phyloP scores from a whole-genome alignment of 2,113 vertebrate species.

The Chloroceryle aenea region DNA sequence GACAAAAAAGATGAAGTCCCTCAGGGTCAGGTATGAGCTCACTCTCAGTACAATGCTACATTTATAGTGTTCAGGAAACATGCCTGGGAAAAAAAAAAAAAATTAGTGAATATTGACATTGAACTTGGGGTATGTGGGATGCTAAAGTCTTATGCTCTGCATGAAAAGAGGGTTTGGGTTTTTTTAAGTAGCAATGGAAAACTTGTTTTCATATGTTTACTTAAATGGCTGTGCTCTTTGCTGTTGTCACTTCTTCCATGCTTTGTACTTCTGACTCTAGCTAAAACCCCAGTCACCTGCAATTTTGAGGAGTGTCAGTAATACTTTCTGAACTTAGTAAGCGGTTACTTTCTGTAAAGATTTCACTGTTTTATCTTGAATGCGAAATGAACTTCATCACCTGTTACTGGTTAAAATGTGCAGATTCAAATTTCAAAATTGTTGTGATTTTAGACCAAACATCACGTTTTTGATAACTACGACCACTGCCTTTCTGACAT shows the following conservation, averaged over 20 bases:
- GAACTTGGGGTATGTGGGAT: not conserved
- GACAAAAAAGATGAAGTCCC: conserved; percentile 95
- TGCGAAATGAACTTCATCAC: not conserved
- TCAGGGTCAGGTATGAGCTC: conserved; percentile 91
- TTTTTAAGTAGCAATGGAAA: not conserved
- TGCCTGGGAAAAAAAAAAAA: not conserved
- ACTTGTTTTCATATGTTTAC: not conserved
- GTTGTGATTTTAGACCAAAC: not conserved
- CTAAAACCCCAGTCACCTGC: not conserved
- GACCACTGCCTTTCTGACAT: not conserved
- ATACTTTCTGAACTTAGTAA: not conserved
- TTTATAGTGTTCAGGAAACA: not conserved
- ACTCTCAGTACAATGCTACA: not conserved
- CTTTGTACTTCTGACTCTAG: not conserved
- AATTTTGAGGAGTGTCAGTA: not conserved
- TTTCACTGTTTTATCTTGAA: not conserved
- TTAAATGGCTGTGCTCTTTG: not conserved
- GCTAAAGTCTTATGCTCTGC: not conserved
- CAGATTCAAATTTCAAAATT: not conserved
- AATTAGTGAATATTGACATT: not conserved
- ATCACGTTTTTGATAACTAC: not conserved
- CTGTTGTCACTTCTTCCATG: not conserved
- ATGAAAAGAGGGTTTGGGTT: not conserved
- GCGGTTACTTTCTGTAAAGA: not conserved
- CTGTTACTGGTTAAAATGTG: not conserved